Percentiles rank a stretch among this genome's conserved stretches.
Conservation (phyloP, 2,113 vertebrate genomes). For the Hystrix brachyura region DNA sequence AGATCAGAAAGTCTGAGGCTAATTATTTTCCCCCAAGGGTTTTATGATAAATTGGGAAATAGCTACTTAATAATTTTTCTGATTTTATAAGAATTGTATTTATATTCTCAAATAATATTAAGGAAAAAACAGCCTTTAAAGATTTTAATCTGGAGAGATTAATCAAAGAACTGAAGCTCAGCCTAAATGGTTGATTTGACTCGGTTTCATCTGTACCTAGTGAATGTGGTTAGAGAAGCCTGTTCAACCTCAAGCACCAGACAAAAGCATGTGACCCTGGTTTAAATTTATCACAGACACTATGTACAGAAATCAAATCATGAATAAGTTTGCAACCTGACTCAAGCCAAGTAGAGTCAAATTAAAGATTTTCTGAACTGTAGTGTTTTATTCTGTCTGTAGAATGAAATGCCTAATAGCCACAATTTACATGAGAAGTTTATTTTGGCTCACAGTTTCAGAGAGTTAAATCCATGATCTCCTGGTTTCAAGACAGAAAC, state of each 20-base stretch:
- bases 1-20: neutral
- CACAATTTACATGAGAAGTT: neutral
- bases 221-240: neutral
- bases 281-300: neutral
- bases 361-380: neutral
- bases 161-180: conserved; percentile 38
- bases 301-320: neutral
- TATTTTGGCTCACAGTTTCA: neutral
- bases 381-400: neutral
- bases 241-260: neutral
- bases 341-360: neutral
- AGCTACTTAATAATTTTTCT: neutral
- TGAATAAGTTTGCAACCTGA: neutral
- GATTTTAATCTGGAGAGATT: neutral
- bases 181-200: neutral
- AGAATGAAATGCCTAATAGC: neutral
- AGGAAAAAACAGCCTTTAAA: neutral
- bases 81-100: conserved; percentile 26
- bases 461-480: neutral
- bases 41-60: conserved; percentile 41
- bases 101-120: conserved; percentile 25
- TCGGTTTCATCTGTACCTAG: neutral
- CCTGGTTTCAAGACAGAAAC: neutral
- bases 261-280: neutral
- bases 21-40: neutral